These are phyloP conservation scores for Diploptera punctata DNA, from an alignment of 2,888 invertebrate genomes.

Conservation along the genomic window DNA sequence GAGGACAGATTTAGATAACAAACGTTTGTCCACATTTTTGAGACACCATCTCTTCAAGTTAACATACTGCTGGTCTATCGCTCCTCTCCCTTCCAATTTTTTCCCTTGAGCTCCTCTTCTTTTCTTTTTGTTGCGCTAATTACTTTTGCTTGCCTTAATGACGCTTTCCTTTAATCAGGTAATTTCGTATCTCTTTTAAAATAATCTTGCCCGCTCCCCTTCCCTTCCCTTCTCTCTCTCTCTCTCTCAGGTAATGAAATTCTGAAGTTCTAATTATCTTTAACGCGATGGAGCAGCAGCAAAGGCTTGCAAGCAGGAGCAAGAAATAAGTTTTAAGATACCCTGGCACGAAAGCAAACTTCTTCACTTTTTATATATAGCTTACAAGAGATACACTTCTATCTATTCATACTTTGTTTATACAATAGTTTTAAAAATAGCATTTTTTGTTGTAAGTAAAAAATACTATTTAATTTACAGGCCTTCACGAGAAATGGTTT, in stretches of 20 bases:
- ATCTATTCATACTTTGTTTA: too few species aligned
- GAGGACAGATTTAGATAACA: not conserved
- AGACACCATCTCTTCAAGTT: too few species aligned
- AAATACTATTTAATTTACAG: too few species aligned
- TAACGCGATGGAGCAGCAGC: conserved; percentile 4
- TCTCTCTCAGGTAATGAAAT: conserved; percentile 55
- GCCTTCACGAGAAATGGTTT: too few species aligned
- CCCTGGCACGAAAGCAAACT: not conserved
- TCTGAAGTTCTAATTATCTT: conserved; percentile 52
- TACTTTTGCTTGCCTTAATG: conserved; percentile 58
- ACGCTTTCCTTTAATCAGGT: conserved; percentile 59
- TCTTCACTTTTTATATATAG: not conserved
- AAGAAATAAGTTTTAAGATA: conserved; percentile 6
- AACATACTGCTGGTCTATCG: not conserved
- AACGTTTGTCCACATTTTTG: not conserved
- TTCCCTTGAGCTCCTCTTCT: conserved; percentile 15
- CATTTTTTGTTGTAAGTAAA: too few species aligned
- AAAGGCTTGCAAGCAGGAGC: conserved; percentile 13
- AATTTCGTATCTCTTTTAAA: conserved; percentile 58
- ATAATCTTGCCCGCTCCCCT: conserved; percentile 53
- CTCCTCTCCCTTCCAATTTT: conserved; percentile 4
- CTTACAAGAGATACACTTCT: too few species aligned
- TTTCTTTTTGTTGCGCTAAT: conserved; percentile 53
- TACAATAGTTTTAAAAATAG: too few species aligned
- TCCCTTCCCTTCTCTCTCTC: conserved; percentile 42